Percentiles rank a stretch among this genome's conserved stretches.
These are phyloP conservation scores for Mirza zaza DNA, from an alignment of 2,113 vertebrate species.

Conservation along the genomic window DNA sequence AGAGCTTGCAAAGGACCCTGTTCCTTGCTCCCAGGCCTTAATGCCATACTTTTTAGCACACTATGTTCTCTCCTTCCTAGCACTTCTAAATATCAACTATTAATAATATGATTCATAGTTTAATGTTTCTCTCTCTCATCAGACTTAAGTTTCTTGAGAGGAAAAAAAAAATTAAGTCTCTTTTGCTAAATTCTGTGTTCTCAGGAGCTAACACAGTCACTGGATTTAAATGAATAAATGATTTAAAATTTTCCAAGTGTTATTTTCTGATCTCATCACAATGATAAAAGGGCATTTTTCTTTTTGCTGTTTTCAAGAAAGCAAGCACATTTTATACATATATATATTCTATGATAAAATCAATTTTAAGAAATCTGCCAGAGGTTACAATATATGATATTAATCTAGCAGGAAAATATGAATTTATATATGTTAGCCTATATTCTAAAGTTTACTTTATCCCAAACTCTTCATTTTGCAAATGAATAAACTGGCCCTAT, in stretches of 20 bases:
- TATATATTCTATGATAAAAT: background rate
- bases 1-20: background rate
- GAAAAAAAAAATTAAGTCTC: background rate
- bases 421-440: background rate
- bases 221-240: background rate
- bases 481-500: background rate
- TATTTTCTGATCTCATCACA: background rate
- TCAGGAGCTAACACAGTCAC: background rate
- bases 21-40: background rate
- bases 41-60: background rate
- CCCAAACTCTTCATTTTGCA: background rate
- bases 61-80: background rate
- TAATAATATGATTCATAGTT: background rate
- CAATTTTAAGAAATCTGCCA: background rate
- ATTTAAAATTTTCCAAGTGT: background rate
- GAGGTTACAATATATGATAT: background rate
- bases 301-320: background rate
- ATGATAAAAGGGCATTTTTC: background rate
- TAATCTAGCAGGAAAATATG: background rate
- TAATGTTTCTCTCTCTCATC: background rate
- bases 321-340: background rate
- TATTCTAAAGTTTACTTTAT: background rate
- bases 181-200: background rate
- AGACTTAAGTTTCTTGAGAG: background rate
- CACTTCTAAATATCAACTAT: background rate